Percentiles rank a stretch among this genome's conserved stretches.
Evolutionary conservation across 1,140 invertebrate genomes (phyloP).

Genomic region (Brachionus koreanus): DNA sequence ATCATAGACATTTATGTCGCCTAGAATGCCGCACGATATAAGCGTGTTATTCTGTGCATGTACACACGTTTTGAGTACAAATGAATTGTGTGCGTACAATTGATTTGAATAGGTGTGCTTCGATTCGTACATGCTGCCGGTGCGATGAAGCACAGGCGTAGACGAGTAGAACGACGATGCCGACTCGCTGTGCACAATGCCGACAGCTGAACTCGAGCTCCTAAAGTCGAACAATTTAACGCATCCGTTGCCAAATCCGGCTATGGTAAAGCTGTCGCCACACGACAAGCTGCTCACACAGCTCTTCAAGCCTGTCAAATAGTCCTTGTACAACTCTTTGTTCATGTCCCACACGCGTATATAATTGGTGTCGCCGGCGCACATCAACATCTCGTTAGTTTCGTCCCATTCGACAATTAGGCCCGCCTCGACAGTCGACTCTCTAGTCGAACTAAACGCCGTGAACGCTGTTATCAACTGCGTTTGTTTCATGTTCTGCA

Average conservation of each 20-base stretch:
- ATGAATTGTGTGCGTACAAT: constrained; percentile 8
- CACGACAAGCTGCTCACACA: constrained; percentile 36
- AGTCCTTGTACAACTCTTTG: constrained; percentile 36
- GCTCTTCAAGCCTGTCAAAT: not conserved
- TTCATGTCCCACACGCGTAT: constrained; percentile 20
- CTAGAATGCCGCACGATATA: not conserved
- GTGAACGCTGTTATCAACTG: constrained; percentile 12
- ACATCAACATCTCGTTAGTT: not conserved
- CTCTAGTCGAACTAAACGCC: not conserved
- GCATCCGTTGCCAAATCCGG: constrained; percentile 28
- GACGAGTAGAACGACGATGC: not conserved
- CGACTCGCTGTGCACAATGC: not conserved
- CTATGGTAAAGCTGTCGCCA: not conserved
- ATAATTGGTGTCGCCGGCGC: constrained; percentile 21
- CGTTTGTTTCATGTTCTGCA: not conserved
- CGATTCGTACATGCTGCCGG: not conserved
- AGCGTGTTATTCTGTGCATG: not conserved
- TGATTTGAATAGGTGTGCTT: not conserved
- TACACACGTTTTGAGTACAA: constrained; percentile 11
- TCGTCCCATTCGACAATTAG: constrained; percentile 35
- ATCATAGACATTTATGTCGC: constrained; percentile 34
- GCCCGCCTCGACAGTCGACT: not conserved
- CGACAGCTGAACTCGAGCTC: not conserved
- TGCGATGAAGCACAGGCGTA: not conserved
- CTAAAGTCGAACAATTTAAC: constrained; percentile 42